Evolutionary conservation across 2,888 invertebrate species (phyloP).

Genomic region (Augochlorella aurata): DNA sequence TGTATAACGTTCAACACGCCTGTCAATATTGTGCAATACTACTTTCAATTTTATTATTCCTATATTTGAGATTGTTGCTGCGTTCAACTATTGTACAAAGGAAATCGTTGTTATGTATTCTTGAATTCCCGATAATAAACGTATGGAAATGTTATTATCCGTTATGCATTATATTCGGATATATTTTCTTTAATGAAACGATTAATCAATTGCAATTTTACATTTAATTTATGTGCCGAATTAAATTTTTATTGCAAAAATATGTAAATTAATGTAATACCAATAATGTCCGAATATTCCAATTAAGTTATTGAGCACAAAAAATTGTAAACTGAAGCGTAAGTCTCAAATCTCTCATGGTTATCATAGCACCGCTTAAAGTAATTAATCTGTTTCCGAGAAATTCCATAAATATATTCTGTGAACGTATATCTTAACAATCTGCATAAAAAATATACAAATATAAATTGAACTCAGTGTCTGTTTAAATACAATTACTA

Average conservation of each 20-base stretch:
- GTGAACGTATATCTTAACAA: neutral
- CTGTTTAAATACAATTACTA: neutral
- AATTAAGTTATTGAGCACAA: neutral
- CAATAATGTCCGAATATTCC: neutral
- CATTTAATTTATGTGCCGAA: neutral
- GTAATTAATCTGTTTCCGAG: no score
- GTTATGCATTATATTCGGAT: neutral
- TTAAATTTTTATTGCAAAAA: neutral
- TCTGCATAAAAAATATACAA: neutral
- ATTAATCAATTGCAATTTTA: neutral
- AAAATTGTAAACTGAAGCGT: neutral
- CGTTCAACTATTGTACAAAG: conserved; percentile 24
- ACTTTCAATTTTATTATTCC: conserved; percentile 59
- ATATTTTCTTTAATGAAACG: neutral
- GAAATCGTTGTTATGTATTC: conserved; percentile 27
- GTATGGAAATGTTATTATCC: neutral
- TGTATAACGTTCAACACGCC: conserved; percentile 36
- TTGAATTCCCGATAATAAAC: neutral
- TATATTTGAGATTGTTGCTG: conserved; percentile 40
- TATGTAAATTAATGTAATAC: neutral
- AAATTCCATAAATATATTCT: neutral
- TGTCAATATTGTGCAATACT: conserved; percentile 46
- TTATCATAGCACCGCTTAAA: neutral
- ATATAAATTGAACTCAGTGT: neutral
- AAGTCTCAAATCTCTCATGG: neutral